Conservation (phyloP, 1,140 invertebrate species). For the Drosophila repletoides region DNA sequence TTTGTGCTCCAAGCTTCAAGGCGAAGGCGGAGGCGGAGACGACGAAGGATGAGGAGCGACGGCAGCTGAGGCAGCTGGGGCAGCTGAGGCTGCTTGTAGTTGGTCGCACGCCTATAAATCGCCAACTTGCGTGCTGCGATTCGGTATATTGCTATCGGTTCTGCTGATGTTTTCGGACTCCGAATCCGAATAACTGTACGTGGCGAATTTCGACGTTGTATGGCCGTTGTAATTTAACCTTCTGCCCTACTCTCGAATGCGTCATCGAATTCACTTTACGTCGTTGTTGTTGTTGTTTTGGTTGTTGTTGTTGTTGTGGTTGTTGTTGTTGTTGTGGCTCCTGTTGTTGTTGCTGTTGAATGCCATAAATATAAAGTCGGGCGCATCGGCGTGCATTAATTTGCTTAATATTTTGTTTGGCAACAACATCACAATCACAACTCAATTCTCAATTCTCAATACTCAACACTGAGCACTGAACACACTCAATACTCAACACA, state of each 20-base stretch:
- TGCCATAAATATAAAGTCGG: constrained; percentile 20
- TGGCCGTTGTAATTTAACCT: constrained; percentile 77
- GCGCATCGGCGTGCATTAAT: constrained; percentile 46
- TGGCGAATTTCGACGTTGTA: constrained; percentile 53
- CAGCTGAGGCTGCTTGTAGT: constrained; percentile 27
- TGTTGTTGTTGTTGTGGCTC: constrained; percentile 6
- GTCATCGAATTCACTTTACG: constrained; percentile 56
- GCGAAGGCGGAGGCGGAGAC: neutral
- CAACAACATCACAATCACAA: constrained; percentile 29
- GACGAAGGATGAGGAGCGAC: neutral
- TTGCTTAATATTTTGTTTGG: constrained; percentile 68
- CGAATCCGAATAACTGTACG: constrained; percentile 29
- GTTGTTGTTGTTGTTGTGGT: constrained; percentile 4
- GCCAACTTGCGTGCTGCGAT: constrained; percentile 43
- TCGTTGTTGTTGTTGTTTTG: constrained; percentile 6
- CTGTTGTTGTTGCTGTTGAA: constrained; percentile 4
- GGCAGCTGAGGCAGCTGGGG: neutral
- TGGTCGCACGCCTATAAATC: constrained; percentile 45
- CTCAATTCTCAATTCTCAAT: neutral
- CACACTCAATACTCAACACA: constrained; percentile 5
- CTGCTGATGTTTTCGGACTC: constrained; percentile 38
- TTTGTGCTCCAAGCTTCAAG: neutral
- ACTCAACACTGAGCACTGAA: neutral
- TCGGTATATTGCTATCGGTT: constrained; percentile 47
- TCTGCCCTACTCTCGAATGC: constrained; percentile 80